Evolutionary conservation across 1,140 invertebrate species (phyloP).

Genomic region (Cephus cinctus): DNA sequence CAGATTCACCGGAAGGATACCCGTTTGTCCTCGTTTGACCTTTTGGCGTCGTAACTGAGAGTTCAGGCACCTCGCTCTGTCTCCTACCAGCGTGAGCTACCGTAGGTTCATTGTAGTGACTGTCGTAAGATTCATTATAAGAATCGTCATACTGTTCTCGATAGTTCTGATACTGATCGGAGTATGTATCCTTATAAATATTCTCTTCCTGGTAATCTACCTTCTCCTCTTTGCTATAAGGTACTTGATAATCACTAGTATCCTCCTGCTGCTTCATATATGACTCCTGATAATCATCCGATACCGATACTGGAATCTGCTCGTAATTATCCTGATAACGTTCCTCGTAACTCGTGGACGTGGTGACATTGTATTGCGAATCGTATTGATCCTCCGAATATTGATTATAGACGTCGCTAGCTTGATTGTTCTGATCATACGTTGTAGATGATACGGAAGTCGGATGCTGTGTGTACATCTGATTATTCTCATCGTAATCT

Average conservation of each 20-base stretch:
- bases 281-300: not conserved
- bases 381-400: conserved; percentile 36
- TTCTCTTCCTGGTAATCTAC: conserved; percentile 34
- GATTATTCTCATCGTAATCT: too few relatives aligned
- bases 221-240: conserved; percentile 37
- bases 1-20: conserved; percentile 42
- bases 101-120: conserved; percentile 35
- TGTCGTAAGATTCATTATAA: conserved; percentile 43
- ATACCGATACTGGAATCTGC: not conserved
- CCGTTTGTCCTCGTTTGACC: conserved; percentile 45
- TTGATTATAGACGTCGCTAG: conserved; percentile 30
- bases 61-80: conserved; percentile 43
- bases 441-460: conserved; percentile 21
- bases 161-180: conserved; percentile 35
- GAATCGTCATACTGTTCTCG: conserved; percentile 37
- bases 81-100: conserved; percentile 28
- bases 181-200: too few relatives aligned
- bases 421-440: conserved; percentile 37
- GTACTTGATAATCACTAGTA: conserved; percentile 18
- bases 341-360: conserved; percentile 34
- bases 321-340: conserved; percentile 20
- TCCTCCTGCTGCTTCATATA: conserved; percentile 24
- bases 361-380: conserved; percentile 40
- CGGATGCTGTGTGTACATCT: too few relatives aligned
- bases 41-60: conserved; percentile 45